A percentile compares a stretch with the other conserved stretches of the same genome.
Evolutionary conservation across 2,888 invertebrate species (phyloP).

Genomic region (Crocallis elinguaria): DNA sequence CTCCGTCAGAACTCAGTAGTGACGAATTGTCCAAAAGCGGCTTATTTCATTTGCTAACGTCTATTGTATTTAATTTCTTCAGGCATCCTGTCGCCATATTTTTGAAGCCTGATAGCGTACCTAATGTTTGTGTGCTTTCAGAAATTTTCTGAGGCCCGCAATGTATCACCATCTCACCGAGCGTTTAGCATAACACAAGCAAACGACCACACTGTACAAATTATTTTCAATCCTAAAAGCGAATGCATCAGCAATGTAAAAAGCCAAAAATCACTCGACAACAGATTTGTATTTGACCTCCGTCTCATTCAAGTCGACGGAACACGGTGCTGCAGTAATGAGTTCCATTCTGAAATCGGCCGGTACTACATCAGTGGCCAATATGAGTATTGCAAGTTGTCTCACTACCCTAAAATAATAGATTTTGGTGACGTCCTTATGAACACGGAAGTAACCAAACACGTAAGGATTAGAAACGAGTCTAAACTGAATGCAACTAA

Average conservation of each 20-base stretch:
- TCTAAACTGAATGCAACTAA: constrained; percentile 67
- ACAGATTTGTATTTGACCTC: constrained; percentile 72
- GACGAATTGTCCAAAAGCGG: no score
- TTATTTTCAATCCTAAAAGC: constrained; percentile 66
- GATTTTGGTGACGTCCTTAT: constrained; percentile 74
- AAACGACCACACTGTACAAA: constrained; percentile 53
- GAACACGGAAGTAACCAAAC: constrained; percentile 59
- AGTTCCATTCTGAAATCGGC: constrained; percentile 74
- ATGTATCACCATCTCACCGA: constrained; percentile 75
- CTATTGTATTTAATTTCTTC: no score
- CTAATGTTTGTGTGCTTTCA: constrained; percentile 40
- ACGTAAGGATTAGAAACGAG: constrained; percentile 72
- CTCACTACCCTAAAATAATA: constrained; percentile 73
- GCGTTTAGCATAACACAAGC: constrained; percentile 59
- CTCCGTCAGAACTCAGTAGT: no score
- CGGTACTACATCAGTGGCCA: constrained; percentile 84
- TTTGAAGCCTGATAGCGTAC: neutral
- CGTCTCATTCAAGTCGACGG: constrained; percentile 70
- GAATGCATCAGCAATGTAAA: constrained; percentile 72
- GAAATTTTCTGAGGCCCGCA: constrained; percentile 72
- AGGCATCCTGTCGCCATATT: neutral
- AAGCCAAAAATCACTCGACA: constrained; percentile 51
- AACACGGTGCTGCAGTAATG: constrained; percentile 64
- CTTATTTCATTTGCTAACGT: no score
- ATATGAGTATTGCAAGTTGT: constrained; percentile 76